Evolutionary conservation across 2,888 invertebrate species (phyloP), one percentile per base, ranked within the genome.

Genomic region (Stramonita haemastoma): DNA sequence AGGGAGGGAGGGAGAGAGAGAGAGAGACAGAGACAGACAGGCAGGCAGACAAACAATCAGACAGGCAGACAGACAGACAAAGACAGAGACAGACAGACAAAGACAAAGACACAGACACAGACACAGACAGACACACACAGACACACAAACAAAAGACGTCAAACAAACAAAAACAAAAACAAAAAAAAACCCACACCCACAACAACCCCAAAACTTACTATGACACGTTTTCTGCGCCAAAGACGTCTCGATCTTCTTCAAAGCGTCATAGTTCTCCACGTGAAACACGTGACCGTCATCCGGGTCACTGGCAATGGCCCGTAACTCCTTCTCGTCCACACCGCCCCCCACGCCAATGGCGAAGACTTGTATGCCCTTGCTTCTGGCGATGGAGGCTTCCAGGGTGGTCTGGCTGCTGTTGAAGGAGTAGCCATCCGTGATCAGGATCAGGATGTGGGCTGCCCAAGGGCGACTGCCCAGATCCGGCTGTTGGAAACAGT

Each of bases 341-440:
- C 91, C 90, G 6, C 87, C 73, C 0, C 93, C 94, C n/a, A 94
- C 94, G 0, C 93, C 93, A 1, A 94, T 91, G 46, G 93, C 93
- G 90, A 93, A 92, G 77, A 94, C 56, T 56, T 92, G 92, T 22
- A 94, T 92, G 8, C 91, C 92, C 22, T 91, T 56, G 34, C 89
- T 86, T 66, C 90, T 89, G 6, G 92, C 92, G 5, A 90, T 84
- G 22, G 92, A 90, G 17, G 92, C 93, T 87, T 94, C 91, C n/a
- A 56, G 57, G 22, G 70, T 17, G 36, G 89, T 91, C 79, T 86
- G 66, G 83, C 56, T 91, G 22, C 81, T 36, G 84, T 90, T 91
- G 70, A 85, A 86, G 5, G 91, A 92, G 56, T 89, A 90, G 5
- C 95, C 95, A 79, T 95, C 95, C 0, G 95, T 94, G 88, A 94